phyloP scores from a whole-genome alignment of 1,140 invertebrate genomes.

The Mercenaria mercenaria region DNA sequence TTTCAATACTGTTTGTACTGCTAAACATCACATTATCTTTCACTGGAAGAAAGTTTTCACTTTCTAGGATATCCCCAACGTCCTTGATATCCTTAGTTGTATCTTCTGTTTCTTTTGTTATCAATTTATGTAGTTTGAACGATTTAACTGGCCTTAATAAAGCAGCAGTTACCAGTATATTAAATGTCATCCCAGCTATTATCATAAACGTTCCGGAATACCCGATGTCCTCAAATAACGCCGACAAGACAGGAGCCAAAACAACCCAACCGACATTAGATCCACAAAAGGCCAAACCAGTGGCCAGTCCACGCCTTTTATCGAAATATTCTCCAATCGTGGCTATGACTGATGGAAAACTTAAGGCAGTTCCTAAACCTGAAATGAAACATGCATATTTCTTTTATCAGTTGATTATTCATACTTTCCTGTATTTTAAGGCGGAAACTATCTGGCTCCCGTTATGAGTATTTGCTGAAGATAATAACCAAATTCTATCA shows the following conservation, averaged over 20 bases:
- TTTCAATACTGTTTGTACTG: background rate
- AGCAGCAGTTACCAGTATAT: slow-evolving; percentile 26
- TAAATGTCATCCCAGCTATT: slow-evolving; percentile 47
- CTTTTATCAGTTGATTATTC: no score
- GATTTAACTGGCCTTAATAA: slow-evolving; percentile 56
- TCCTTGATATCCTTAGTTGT: background rate
- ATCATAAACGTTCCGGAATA: slow-evolving; percentile 52
- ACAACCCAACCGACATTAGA: slow-evolving; percentile 46
- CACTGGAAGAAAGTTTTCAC: background rate
- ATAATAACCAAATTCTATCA: no score
- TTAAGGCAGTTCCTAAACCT: slow-evolving; percentile 44
- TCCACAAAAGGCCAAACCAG: slow-evolving; percentile 44
- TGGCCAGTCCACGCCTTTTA: slow-evolving; percentile 52
- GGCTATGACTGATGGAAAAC: slow-evolving; percentile 27
- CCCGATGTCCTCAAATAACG: slow-evolving; percentile 52
- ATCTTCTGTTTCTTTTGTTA: background rate
- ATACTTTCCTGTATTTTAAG: no score
- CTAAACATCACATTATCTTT: background rate
- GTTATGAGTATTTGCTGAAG: no score
- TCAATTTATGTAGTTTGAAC: background rate
- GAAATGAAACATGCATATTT: slow-evolving; percentile 3
- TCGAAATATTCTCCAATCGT: slow-evolving; percentile 52
- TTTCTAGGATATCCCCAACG: background rate
- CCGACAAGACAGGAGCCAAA: slow-evolving; percentile 50
- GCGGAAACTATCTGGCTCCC: no score